Conservation (phyloP, 2,113 vertebrate genomes). For the Calyptomena viridis region DNA sequence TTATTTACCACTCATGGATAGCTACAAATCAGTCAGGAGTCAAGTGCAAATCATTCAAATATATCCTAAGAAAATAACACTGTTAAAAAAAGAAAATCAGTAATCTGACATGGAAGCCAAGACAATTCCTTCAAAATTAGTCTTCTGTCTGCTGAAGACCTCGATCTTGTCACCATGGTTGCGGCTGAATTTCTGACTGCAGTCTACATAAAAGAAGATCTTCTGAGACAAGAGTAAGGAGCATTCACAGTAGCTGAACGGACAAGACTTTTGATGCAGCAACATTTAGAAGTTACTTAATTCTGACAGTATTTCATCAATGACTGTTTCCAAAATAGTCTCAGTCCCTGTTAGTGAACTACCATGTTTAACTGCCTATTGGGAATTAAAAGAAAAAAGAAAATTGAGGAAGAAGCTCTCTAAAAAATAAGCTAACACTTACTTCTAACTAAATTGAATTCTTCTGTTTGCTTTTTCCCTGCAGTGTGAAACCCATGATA, state of each 20-base stretch:
- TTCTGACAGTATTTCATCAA: conserved; percentile 4
- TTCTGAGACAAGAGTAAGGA: conserved; percentile 4
- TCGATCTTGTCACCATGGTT: conserved; percentile 66
- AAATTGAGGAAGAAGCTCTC: neutral
- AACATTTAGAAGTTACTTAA: neutral
- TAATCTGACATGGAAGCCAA: conserved; percentile 20
- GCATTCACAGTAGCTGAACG: conserved; percentile 17
- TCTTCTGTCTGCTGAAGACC: conserved; percentile 20
- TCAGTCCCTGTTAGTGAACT: neutral
- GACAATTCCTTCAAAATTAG: conserved; percentile 35
- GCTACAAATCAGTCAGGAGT: neutral
- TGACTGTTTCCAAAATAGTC: neutral
- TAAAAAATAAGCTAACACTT: neutral
- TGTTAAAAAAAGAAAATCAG: neutral
- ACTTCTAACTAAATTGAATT: neutral
- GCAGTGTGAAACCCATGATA: neutral
- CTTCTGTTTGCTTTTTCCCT: neutral
- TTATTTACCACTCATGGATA: neutral
- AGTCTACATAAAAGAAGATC: conserved; percentile 30
- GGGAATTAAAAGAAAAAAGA: neutral
- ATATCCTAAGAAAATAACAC: neutral
- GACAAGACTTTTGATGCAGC: neutral
- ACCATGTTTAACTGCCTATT: neutral
- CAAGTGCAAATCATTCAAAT: neutral
- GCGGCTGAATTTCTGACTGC: conserved; percentile 32